phyloP scores from a whole-genome alignment of 2,797 vertebrate species.

The Pseudopleuronectes americanus region DNA sequence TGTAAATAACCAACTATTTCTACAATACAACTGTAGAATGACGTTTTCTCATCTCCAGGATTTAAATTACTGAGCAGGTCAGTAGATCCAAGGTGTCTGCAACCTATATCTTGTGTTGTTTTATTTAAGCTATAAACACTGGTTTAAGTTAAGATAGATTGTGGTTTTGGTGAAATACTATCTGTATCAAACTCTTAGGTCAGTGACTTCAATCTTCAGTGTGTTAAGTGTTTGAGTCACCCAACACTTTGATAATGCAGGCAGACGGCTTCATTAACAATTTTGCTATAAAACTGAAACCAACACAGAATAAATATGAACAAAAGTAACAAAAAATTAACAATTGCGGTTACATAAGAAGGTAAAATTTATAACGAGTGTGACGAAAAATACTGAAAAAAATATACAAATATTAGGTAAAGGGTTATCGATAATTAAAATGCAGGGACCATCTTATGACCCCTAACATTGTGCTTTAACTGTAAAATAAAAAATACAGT shows the following conservation, averaged over 20 bases:
- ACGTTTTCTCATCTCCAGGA: too few species aligned
- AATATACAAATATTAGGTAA: too few species aligned
- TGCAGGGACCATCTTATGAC: too few species aligned
- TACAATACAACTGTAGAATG: not conserved
- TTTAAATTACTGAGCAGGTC: not conserved
- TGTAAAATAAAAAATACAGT: not conserved
- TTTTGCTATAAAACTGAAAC: not conserved
- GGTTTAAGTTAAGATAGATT: not conserved
- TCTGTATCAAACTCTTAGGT: not conserved
- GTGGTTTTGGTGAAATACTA: not conserved
- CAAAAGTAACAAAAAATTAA: not conserved
- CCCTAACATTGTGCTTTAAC: too few species aligned
- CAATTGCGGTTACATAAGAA: too few species aligned
- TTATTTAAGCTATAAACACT: not conserved
- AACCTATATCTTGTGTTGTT: not conserved
- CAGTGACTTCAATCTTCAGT: too few species aligned
- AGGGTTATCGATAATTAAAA: too few species aligned
- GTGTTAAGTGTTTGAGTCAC: not conserved
- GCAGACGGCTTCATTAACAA: not conserved
- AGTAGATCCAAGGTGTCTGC: not conserved
- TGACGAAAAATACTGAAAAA: too few species aligned
- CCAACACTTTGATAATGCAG: not conserved
- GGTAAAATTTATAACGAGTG: too few species aligned
- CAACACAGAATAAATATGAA: not conserved
- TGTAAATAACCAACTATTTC: not conserved